phyloP scores from a whole-genome alignment of 2,888 invertebrate genomes.

The Didymodactylos carnosus region DNA sequence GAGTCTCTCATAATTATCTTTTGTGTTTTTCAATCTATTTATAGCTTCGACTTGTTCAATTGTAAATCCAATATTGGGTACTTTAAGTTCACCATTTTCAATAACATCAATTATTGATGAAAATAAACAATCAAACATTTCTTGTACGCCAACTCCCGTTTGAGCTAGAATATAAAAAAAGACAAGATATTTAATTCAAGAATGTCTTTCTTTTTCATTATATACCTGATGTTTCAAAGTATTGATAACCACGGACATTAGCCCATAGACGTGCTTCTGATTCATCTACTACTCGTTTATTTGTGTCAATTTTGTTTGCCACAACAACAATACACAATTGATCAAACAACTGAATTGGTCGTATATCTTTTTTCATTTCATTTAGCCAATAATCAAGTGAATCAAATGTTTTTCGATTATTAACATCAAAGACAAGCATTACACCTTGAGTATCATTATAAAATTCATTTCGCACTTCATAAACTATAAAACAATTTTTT shows the following conservation, averaged over 20 bases:
- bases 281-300: slow-evolving; percentile 25
- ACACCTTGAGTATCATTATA: slow-evolving; percentile 36
- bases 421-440: slow-evolving; percentile 34
- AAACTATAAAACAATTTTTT: too few relatives aligned
- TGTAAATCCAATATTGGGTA: slow-evolving; percentile 28
- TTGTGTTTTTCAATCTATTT: slow-evolving; percentile 29
- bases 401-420: slow-evolving; percentile 31
- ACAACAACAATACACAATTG: slow-evolving; percentile 23
- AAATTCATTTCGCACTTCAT: slow-evolving; percentile 34
- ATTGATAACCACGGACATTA: slow-evolving; percentile 28
- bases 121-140: slow-evolving; percentile 31
- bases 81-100: slow-evolving; percentile 29
- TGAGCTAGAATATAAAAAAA: background rate
- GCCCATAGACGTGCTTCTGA: slow-evolving; percentile 31
- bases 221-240: slow-evolving; percentile 33
- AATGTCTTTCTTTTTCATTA: background rate
- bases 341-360: slow-evolving; percentile 23
- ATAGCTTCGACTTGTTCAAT: slow-evolving; percentile 34
- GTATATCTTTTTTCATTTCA: slow-evolving; percentile 31
- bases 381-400: slow-evolving; percentile 32
- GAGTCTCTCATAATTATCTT: slow-evolving; percentile 29
- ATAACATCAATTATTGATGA: slow-evolving; percentile 27
- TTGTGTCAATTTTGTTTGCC: slow-evolving; percentile 29
- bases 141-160: slow-evolving; percentile 29
- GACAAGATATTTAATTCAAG: background rate